phyloP scores from a whole-genome alignment of 2,888 invertebrate genomes.

The Eurytoma adleriae region DNA sequence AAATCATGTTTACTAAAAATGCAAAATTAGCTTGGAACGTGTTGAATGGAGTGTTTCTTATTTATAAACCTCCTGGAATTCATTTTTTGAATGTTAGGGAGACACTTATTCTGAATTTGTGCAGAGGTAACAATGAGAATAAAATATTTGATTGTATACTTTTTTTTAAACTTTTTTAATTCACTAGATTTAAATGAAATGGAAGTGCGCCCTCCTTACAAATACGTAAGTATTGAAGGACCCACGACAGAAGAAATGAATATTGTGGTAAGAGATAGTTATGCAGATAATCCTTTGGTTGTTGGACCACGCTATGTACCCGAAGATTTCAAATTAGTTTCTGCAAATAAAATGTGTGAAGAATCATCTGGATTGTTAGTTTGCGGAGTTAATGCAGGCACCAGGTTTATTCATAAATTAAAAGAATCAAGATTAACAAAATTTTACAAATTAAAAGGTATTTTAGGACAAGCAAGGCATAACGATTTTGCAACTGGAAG shows the following conservation, averaged over 20 bases:
- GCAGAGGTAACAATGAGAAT: conserved; percentile 79
- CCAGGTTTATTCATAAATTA: conserved; percentile 78
- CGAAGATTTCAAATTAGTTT: conserved; percentile 81
- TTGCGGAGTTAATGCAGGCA: conserved; percentile 85
- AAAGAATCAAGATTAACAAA: conserved; percentile 81
- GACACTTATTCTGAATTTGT: conserved; percentile 81
- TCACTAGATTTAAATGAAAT: conserved; percentile 84
- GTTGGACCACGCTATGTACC: conserved; percentile 86
- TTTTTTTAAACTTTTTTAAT: conserved; percentile 28
- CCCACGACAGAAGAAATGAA: conserved; percentile 79
- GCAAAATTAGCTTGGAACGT: conserved; percentile 81
- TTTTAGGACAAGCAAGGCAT: conserved; percentile 87
- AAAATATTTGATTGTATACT: conserved; percentile 10
- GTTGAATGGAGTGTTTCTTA: conserved; percentile 86
- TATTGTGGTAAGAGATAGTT: conserved; percentile 81
- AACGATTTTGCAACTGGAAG: conserved; percentile 84
- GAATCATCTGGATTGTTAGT: conserved; percentile 88
- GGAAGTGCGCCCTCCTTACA: conserved; percentile 79
- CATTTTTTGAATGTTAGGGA: conserved; percentile 78
- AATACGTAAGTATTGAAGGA: conserved; percentile 82
- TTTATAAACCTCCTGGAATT: conserved; percentile 86
- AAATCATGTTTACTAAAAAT: conserved; percentile 64
- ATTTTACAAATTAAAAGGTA: conserved; percentile 85
- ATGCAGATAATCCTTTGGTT: conserved; percentile 85
- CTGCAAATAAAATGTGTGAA: conserved; percentile 80